These are phyloP conservation scores for Hydractinia symbiolongicarpus DNA, from an alignment of 30 jellyfish, hydroid and myxozoan genomes.

Conservation along the genomic window DNA sequence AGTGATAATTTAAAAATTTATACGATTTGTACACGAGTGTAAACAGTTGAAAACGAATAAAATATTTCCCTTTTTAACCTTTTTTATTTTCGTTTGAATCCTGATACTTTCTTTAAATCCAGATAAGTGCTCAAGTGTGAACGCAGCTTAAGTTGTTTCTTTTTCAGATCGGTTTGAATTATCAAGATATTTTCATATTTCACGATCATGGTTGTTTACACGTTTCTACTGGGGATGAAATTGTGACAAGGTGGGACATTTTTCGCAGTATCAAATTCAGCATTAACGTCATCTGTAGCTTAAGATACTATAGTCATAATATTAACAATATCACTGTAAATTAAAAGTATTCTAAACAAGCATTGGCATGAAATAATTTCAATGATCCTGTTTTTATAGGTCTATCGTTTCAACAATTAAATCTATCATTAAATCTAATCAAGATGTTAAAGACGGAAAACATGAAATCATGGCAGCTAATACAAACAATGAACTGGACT, in stretches of 20 bases:
- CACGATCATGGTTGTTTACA: slow-evolving; percentile 60
- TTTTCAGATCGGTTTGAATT: slow-evolving; percentile 58
- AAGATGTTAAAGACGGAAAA: slow-evolving; percentile 34
- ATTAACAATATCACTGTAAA: background rate
- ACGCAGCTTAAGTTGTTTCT: background rate
- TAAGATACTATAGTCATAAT: background rate
- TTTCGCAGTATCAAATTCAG: background rate
- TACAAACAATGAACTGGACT: slow-evolving; percentile 43
- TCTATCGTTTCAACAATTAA: slow-evolving; percentile 52
- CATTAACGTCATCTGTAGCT: background rate
- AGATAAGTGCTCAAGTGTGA: background rate
- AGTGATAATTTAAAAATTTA: too few species aligned
- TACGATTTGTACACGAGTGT: too few species aligned
- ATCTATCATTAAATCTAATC: slow-evolving; percentile 31
- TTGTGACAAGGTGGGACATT: slow-evolving; percentile 54
- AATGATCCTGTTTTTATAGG: slow-evolving; percentile 15
- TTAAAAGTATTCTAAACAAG: background rate
- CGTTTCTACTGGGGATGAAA: slow-evolving; percentile 80
- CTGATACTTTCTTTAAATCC: too few species aligned
- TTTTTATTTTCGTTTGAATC: too few species aligned
- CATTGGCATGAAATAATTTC: background rate
- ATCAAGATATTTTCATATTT: slow-evolving; percentile 69
- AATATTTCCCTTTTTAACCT: too few species aligned
- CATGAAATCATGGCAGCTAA: slow-evolving; percentile 56
- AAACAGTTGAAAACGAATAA: too few species aligned